A percentile compares a stretch with the other conserved stretches of the same genome.
Evolutionary conservation across 2,888 invertebrate genomes (phyloP).

Genomic region (Tachina fera): DNA sequence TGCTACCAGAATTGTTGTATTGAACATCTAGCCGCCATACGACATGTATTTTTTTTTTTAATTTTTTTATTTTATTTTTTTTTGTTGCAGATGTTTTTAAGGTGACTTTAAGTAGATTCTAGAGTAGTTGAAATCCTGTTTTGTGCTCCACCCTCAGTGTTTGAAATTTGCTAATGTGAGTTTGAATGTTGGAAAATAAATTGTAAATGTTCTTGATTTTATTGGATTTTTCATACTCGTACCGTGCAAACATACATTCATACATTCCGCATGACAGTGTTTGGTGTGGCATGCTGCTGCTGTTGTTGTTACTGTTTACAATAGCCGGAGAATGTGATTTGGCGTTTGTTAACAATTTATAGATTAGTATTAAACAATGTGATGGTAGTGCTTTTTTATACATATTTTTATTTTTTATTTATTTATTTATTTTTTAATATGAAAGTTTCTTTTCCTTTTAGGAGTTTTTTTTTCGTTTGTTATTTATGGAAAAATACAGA

Average conservation of each 20-base stretch:
- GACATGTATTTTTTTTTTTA: neutral
- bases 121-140: slow-evolving; percentile 64
- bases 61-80: too few relatives aligned
- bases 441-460: slow-evolving; percentile 29
- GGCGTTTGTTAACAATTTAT: slow-evolving; percentile 62
- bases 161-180: slow-evolving; percentile 43
- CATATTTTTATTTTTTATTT: slow-evolving; percentile 13
- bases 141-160: slow-evolving; percentile 68
- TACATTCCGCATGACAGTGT: slow-evolving; percentile 3
- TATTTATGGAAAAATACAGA: slow-evolving; percentile 46
- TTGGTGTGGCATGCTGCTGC: slow-evolving; percentile 46
- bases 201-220: slow-evolving; percentile 69
- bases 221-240: slow-evolving; percentile 58
- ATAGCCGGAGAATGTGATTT: slow-evolving; percentile 53
- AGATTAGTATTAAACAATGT: slow-evolving; percentile 62
- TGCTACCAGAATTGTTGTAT: slow-evolving; percentile 53
- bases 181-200: slow-evolving; percentile 31
- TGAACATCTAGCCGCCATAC: slow-evolving; percentile 6
- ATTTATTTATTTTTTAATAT: slow-evolving; percentile 1
- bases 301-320: slow-evolving; percentile 36
- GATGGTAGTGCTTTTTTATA: slow-evolving; percentile 29
- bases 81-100: slow-evolving; percentile 14
- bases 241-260: too few relatives aligned
- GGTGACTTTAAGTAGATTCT: slow-evolving; percentile 47
- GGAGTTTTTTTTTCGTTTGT: neutral